These are phyloP conservation scores for Rhombomys opimus DNA, from an alignment of 2,113 vertebrate genomes.

Conservation along the genomic window DNA sequence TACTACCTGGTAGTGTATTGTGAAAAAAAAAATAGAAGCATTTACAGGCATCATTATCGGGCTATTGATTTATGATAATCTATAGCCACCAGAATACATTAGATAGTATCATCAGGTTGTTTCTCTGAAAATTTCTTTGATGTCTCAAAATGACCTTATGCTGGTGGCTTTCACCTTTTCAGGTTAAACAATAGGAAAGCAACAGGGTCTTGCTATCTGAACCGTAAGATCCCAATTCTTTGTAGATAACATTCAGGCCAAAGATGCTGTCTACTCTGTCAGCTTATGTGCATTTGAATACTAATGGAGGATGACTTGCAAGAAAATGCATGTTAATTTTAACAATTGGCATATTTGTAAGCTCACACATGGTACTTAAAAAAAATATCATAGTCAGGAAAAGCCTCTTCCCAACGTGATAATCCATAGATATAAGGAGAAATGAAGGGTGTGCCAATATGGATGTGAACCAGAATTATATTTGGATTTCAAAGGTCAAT, in stretches of 20 bases:
- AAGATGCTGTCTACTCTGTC: background rate
- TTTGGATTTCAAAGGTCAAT: conserved; percentile 73
- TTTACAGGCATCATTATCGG: background rate
- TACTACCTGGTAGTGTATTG: background rate
- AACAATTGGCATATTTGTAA: background rate
- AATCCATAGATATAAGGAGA: conserved; percentile 50
- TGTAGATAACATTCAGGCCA: background rate
- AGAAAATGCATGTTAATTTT: background rate
- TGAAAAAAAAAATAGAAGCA: background rate
- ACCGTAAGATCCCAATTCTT: background rate
- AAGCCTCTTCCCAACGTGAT: background rate
- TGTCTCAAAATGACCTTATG: background rate
- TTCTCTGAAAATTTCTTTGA: background rate
- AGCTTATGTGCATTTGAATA: background rate
- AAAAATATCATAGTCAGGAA: background rate
- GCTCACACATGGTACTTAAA: background rate
- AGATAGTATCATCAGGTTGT: background rate
- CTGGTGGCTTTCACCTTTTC: background rate
- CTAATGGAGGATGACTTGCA: background rate
- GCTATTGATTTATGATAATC: background rate
- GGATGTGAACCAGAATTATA: conserved; percentile 56
- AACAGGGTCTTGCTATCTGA: background rate
- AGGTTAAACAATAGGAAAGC: background rate
- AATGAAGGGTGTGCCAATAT: conserved; percentile 61
- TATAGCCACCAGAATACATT: background rate